A percentile compares a stretch with the other conserved stretches of the same genome.
Conservation (phyloP, 2,888 invertebrate species). For the Lepidochrysops patricia region DNA sequence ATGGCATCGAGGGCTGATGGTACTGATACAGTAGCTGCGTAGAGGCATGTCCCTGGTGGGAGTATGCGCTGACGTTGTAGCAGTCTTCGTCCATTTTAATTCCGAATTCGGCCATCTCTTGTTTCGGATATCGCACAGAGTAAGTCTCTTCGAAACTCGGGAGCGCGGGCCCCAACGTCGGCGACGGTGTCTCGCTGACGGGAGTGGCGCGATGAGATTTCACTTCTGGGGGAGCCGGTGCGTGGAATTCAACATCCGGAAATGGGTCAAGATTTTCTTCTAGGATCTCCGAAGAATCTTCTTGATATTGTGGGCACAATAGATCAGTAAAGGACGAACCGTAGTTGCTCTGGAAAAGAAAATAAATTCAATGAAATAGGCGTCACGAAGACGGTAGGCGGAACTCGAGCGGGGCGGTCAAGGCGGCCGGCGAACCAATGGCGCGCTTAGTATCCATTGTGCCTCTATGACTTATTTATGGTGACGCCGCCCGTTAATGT, state of each 20-base stretch:
- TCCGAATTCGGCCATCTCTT: constrained; percentile 77
- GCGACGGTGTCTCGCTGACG: constrained; percentile 60
- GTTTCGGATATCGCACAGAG: constrained; percentile 81
- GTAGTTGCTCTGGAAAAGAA: constrained; percentile 81
- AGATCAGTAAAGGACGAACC: constrained; percentile 86
- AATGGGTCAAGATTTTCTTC: constrained; percentile 84
- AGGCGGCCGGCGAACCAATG: constrained; percentile 49
- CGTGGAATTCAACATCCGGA: constrained; percentile 78
- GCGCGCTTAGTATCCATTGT: constrained; percentile 35
- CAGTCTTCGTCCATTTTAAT: constrained; percentile 92
- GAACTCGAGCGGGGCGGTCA: constrained; percentile 49
- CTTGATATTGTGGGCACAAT: constrained; percentile 82
- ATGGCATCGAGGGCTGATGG: constrained; percentile 73
- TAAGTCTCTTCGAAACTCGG: constrained; percentile 94
- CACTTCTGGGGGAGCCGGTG: constrained; percentile 55
- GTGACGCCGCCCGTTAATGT: constrained; percentile 30
- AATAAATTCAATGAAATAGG: constrained; percentile 46
- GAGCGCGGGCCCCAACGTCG: constrained; percentile 75
- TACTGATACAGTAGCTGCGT: constrained; percentile 75
- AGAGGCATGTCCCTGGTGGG: constrained; percentile 74
- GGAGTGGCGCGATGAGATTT: constrained; percentile 60
- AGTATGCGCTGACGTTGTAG: constrained; percentile 78
- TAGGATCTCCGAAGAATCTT: constrained; percentile 80
- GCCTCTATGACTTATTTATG: constrained; percentile 27
- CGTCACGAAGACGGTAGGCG: constrained; percentile 58